phyloP scores from a whole-genome alignment of 2,113 vertebrate genomes.

The Recurvirostra avosetta region DNA sequence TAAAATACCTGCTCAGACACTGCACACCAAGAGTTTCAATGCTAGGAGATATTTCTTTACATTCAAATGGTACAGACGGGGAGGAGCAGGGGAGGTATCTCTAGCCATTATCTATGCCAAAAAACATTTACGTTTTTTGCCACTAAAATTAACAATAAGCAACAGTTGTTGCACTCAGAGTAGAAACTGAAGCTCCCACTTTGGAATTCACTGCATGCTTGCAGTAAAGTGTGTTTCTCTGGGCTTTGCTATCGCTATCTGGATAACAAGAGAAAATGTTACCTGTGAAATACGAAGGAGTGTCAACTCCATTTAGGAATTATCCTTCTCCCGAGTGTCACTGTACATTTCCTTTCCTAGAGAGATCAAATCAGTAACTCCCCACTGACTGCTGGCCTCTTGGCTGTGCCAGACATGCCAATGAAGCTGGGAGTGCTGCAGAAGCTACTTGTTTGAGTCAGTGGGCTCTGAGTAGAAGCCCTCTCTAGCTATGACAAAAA shows the following conservation, averaged over 20 bases:
- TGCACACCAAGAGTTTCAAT: background rate
- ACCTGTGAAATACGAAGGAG: background rate
- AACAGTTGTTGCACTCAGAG: background rate
- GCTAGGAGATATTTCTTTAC: background rate
- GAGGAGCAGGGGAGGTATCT: background rate
- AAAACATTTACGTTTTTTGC: background rate
- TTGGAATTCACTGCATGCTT: background rate
- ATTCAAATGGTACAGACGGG: background rate
- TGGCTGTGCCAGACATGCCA: background rate
- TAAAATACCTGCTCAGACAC: background rate
- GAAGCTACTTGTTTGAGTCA: background rate
- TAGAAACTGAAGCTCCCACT: background rate
- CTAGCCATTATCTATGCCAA: background rate
- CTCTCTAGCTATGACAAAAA: background rate
- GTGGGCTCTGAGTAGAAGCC: background rate
- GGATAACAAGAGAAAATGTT: background rate
- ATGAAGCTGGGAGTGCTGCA: background rate
- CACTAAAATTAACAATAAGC: background rate
- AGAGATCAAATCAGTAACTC: background rate
- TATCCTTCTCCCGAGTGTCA: background rate
- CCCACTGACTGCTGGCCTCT: background rate
- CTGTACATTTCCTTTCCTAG: background rate
- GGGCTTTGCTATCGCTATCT: background rate
- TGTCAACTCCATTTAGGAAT: background rate
- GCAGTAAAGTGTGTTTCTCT: background rate